A percentile compares a stretch with the other conserved stretches of the same genome.
Evolutionary conservation across 2,797 vertebrate genomes (phyloP).

Genomic region (Tapera naevia): DNA sequence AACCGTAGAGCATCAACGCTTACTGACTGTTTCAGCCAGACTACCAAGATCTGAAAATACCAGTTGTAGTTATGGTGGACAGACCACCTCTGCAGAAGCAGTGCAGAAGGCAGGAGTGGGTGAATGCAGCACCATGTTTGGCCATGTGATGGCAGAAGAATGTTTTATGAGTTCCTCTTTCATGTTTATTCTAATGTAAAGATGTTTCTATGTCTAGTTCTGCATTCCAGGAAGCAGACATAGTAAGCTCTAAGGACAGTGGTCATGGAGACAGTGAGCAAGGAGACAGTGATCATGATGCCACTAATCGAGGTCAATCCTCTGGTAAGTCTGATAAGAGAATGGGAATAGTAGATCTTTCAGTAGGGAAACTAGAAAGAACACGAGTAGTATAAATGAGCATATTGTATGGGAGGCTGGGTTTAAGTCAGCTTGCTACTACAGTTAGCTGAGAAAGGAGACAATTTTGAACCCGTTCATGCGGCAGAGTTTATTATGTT

Average conservation of each 20-base stretch:
- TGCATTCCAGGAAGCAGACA: constrained; percentile 98
- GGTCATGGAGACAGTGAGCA: constrained; percentile 98
- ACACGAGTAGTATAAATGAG: not conserved
- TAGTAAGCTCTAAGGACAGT: constrained; percentile 99
- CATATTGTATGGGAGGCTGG: not conserved
- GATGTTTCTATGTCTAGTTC: constrained; percentile 85
- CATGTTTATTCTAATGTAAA: constrained; percentile 70
- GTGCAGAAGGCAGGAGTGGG: not conserved
- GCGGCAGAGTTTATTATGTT: not conserved
- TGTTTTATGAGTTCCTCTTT: constrained; percentile 75
- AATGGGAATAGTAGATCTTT: constrained; percentile 62
- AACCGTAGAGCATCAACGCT: not conserved
- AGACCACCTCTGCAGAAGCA: constrained; percentile 5
- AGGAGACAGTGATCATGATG: constrained; percentile 98
- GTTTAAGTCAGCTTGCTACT: not conserved
- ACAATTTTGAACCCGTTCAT: not conserved
- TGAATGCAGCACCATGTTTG: constrained; percentile 82
- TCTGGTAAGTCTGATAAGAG: constrained; percentile 86
- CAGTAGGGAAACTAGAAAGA: constrained; percentile 28
- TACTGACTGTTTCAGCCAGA: not conserved
- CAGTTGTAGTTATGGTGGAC: not conserved
- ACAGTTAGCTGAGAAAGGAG: not conserved
- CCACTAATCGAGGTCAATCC: constrained; percentile 95
- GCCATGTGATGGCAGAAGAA: constrained; percentile 86
- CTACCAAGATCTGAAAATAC: not conserved